Evolutionary conservation across 2,797 vertebrate species (phyloP), one percentile per base, ranked within the genome.

Genomic region (Podarcis lilfordi): DNA sequence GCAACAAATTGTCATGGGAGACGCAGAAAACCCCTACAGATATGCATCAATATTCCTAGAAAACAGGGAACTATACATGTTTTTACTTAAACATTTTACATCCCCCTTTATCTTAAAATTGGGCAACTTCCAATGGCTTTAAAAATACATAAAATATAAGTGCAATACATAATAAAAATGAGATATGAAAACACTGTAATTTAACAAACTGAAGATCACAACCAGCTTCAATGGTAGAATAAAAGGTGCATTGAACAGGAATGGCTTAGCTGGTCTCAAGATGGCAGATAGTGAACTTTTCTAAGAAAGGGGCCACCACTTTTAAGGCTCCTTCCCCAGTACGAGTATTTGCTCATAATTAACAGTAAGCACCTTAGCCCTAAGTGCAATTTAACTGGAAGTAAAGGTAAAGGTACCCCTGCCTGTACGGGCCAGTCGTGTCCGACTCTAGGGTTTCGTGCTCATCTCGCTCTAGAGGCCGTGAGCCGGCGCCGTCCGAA

Each of bases 21-120:
- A 66, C 27, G n/a, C 27, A 64, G 40, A 85, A 86, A 85, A 21
- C 1, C 10, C 2, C 0, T 50, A 61, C 2, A 27, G 23, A n/a
- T 87, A 6, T 86, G 91, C 76, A 84, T 82, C 37, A 50, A 91
- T 89, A 91, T 78, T 86, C 45, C 80, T 80, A 40, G 25, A 61
- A 68, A 77, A 61, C 19, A 80, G 3, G 10, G 15, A 10, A 61
- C 55, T 59, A n/a, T 71, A 23, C 27, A 69, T 45, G 4, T 45
- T 66, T 78, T 50, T 32, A 78, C 37, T 68, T 78, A 43, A 13
- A 66, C 5, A 40, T 43, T 23, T 40, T 40, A 8, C 43, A 68
- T n/a, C 25, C 2, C 4, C 37, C 66, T 23, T 23, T 86, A 21
- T 74, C 50, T 72, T 81, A 74, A 80, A 71, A 72, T 4, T 5